Evolutionary conservation across 2,113 vertebrate genomes (phyloP).

Genomic region (Entomyzon cyanotis): DNA sequence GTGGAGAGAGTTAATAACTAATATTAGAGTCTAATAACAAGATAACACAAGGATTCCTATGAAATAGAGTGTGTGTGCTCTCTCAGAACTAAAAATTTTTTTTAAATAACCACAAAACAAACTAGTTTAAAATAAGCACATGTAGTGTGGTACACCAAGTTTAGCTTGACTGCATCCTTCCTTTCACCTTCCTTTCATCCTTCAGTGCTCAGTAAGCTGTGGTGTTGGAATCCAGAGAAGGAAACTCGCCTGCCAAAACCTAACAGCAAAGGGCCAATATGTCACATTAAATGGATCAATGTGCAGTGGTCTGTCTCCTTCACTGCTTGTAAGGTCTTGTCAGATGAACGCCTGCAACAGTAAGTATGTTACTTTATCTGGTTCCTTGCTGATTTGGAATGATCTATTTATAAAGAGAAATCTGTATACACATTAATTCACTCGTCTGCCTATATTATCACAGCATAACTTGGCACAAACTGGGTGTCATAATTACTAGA

Average conservation of each 20-base stretch:
- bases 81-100: neutral
- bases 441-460: neutral
- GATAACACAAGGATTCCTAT: neutral
- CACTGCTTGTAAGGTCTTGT: slow-evolving; percentile 80
- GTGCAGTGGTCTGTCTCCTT: slow-evolving; percentile 74
- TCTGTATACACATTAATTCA: neutral
- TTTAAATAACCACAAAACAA: neutral
- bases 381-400: neutral
- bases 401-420: neutral
- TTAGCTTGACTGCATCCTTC: slow-evolving; percentile 14
- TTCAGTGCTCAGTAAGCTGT: slow-evolving; percentile 89
- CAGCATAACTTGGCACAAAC: neutral
- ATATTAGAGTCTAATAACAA: neutral
- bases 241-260: slow-evolving; percentile 78
- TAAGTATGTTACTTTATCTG: slow-evolving; percentile 72
- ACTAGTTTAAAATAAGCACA: neutral
- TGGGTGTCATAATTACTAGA: neutral
- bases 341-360: slow-evolving; percentile 81
- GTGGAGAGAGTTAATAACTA: neutral
- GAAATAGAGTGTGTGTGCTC: neutral
- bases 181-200: neutral
- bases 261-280: slow-evolving; percentile 77
- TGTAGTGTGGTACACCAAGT: neutral
- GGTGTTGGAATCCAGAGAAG: slow-evolving; percentile 85
- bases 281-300: slow-evolving; percentile 67